Evolutionary conservation across 2,888 invertebrate species (phyloP).

Genomic region (Corbicula japonica): DNA sequence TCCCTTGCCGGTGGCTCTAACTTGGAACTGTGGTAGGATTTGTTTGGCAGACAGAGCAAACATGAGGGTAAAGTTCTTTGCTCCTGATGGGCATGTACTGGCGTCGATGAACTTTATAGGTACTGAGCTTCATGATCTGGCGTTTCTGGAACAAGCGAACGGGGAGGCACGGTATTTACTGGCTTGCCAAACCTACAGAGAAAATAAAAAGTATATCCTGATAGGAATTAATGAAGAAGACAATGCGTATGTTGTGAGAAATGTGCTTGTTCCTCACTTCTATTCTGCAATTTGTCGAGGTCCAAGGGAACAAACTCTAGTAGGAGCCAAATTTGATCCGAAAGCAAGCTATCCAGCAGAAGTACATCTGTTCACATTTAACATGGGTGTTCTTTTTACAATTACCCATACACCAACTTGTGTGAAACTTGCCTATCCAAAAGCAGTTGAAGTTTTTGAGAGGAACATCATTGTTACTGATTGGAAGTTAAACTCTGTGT

Average conservation of each 20-base stretch:
- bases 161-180: conserved; percentile 50
- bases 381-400: conserved; percentile 26
- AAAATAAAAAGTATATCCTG: conserved; percentile 35
- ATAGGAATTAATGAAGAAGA: conserved; percentile 28
- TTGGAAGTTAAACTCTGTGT: conserved; percentile 50
- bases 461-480: conserved; percentile 46
- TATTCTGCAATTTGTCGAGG: conserved; percentile 55
- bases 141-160: conserved; percentile 48
- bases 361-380: conserved; percentile 48
- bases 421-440: conserved; percentile 36
- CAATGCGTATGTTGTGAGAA: conserved; percentile 28
- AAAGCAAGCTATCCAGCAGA: conserved; percentile 6
- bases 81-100: conserved; percentile 28
- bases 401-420: conserved; percentile 34
- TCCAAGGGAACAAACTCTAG: conserved; percentile 48
- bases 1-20: conserved; percentile 37
- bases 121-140: conserved; percentile 52
- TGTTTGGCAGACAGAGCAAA: conserved; percentile 56
- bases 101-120: conserved; percentile 45
- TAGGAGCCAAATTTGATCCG: conserved; percentile 39
- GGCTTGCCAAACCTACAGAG: conserved; percentile 44
- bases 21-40: conserved; percentile 51
- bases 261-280: conserved; percentile 8
- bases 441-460: conserved; percentile 43
- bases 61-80: conserved; percentile 54